phyloP scores from a whole-genome alignment of 2,888 invertebrate species.

The Tachina grossa region DNA sequence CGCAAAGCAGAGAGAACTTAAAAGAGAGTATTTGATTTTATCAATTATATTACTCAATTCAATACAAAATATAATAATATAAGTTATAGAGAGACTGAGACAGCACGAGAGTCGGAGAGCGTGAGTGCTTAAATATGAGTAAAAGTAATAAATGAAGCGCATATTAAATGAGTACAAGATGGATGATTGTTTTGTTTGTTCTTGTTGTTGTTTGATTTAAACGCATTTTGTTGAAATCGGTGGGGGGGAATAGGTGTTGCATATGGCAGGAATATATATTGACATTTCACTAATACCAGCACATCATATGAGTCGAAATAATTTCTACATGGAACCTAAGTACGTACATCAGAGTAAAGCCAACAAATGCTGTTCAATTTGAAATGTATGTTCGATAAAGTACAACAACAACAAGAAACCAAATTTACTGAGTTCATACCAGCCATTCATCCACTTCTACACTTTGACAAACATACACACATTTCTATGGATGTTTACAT shows the following conservation, averaged over 20 bases:
- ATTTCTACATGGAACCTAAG: constrained; percentile 40
- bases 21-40: constrained; percentile 41
- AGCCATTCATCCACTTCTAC: constrained; percentile 61
- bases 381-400: constrained; percentile 70
- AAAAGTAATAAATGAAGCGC: constrained; percentile 68
- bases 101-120: constrained; percentile 43
- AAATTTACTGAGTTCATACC: constrained; percentile 63
- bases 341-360: constrained; percentile 35
- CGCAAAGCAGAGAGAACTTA: constrained; percentile 16
- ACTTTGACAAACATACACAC: background rate
- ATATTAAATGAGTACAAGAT: constrained; percentile 66
- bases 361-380: constrained; percentile 57
- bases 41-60: constrained; percentile 67
- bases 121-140: constrained; percentile 30
- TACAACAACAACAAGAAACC: constrained; percentile 45
- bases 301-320: constrained; percentile 38
- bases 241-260: constrained; percentile 28
- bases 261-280: constrained; percentile 56
- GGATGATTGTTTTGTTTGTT: constrained; percentile 54
- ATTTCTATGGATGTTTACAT: background rate
- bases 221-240: constrained; percentile 27
- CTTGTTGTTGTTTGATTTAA: constrained; percentile 41
- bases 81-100: constrained; percentile 61
- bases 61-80: constrained; percentile 54
- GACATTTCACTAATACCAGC: constrained; percentile 68